Base-by-base conservation (phyloP, 2,113 vertebrate genomes). In the Pelusios castaneus region DNA sequence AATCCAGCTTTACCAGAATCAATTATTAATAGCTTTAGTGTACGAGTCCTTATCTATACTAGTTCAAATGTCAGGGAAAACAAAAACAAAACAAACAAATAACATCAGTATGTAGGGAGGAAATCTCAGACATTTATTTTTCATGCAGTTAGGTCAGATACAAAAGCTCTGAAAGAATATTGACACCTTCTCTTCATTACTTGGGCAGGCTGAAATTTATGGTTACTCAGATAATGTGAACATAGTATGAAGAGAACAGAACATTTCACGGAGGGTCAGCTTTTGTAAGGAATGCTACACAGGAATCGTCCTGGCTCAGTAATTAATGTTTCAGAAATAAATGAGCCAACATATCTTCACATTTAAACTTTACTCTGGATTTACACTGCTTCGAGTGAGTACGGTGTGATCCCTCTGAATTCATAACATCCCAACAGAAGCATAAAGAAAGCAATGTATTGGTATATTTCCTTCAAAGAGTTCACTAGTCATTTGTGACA, bases 281-380 rank as follows among this genome's bases (percentile, higher is more conserved):
- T 79, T 56, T 47, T 85, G 34, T 75, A 63, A 92, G 76, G 78
- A 38, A 45, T 5, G 80, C 17, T 51, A 81, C 12, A 24, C 10
- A 85, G 47, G 34, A 91, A 56, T 10, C 47, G 1, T 31, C 52
- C 56, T 56, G 81, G 29, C 38, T 84, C 75, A 43, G 88, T 76
- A 93, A 49, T 29, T 80, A 27, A 84, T 76, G 9, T 22, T 89
- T 82, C 41, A 91, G 73, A 89, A 88, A 89, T 9, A 94, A 91
- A 51, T 0, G 0, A 92, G 14, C 0, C 5, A 10, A 3, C 0
- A 45, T 27, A 24, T 34, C 85, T 89, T 84, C 8, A 6, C 24
- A 45, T 10, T 88, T 54, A 8, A 24, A 27, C 5, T 85, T 84
- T 90, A 22, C 25, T 54, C 19, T n/a, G 19, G 6, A 3, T 54